Base-by-base conservation (phyloP, 2,888 invertebrate genomes). In the Pheosia gnoma region DNA sequence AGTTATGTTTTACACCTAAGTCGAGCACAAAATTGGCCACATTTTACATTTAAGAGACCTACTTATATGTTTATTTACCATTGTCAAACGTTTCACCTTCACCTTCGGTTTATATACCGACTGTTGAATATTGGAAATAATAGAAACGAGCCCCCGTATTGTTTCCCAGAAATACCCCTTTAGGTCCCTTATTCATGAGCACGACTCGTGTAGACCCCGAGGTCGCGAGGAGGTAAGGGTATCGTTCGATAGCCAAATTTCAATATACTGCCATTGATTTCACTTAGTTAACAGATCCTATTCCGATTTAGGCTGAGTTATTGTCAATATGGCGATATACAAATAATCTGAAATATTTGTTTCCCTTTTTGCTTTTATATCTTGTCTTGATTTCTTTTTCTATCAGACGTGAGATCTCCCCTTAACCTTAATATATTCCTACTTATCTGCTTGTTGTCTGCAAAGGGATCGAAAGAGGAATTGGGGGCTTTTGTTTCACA, bases 211-310 rank as follows among this genome's bases (percentile, higher is more conserved):
- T 67, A 70, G 64, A 72, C 64, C 60, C 68, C 60, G 65, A 65
- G 61, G 63, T 62, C 70, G 62, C 57, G 74, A 75, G 77, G 74
- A 79, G 78, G 79, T 80, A 47, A 4, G 47, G 47, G n/a, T 41
- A 8, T 5, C 41, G 41, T 69, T 58, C 66, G 56, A 59, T 59
- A 68, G 70, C 71, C 67, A 74, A 66, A 80, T 80, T 73, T 71
- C 78, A 79, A 78, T 71, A 64, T 68, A 65, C 59, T 59, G 38
- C 52, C 61, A 65, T 63, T 62, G 66, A 62, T 55, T 45, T 58
- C 37, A 58, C 60, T 63, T 59, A 49, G 60, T n/a, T 47, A 47
- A 58, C 61, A 70, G 58, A 59, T 56, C 63, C 41, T 61, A 58
- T 65, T 62, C 9, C 10, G 53, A 54, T 54, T 54, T 36, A n/a